These are phyloP conservation scores for Tamias sibiricus DNA, from an alignment of 2,113 vertebrate genomes.

Conservation along the genomic window DNA sequence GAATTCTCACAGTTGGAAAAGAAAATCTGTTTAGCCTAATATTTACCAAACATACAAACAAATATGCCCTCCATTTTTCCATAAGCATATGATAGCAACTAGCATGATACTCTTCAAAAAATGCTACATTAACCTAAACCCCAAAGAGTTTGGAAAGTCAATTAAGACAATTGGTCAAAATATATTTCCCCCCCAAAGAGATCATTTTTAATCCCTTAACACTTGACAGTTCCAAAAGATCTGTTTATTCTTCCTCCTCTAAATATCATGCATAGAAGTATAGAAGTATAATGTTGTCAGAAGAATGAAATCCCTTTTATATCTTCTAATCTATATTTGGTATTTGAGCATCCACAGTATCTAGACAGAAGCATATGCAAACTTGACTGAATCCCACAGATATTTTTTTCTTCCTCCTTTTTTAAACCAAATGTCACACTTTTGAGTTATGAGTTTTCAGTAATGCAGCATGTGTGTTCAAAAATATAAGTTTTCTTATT, in stretches of 20 bases:
- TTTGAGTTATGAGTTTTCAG: conserved; percentile 44
- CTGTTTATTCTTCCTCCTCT: not conserved
- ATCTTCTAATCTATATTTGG: conserved; percentile 61
- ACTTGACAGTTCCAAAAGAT: not conserved
- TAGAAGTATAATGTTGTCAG: conserved; percentile 35
- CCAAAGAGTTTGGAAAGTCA: not conserved
- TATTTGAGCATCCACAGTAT: conserved; percentile 9
- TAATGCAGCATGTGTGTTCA: not conserved
- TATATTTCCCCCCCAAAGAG: not conserved
- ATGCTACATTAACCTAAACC: not conserved
- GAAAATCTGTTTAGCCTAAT: not conserved
- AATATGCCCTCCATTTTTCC: rapidly evolving
- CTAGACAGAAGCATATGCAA: conserved; percentile 69
- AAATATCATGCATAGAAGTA: conserved; percentile 2
- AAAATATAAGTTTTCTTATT: not conserved
- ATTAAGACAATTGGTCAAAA: not conserved
- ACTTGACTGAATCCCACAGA: conserved; percentile 62
- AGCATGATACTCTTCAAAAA: not conserved
- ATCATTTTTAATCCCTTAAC: not conserved
- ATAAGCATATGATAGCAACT: not conserved
- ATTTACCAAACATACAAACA: not conserved
- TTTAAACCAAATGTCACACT: conserved; percentile 64
- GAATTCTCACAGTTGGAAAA: not conserved
- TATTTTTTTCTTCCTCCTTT: conserved; percentile 47
- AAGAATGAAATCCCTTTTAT: conserved; percentile 4